phyloP scores from a whole-genome alignment of 2,888 invertebrate species.

The Synanthedon formicaeformis region DNA sequence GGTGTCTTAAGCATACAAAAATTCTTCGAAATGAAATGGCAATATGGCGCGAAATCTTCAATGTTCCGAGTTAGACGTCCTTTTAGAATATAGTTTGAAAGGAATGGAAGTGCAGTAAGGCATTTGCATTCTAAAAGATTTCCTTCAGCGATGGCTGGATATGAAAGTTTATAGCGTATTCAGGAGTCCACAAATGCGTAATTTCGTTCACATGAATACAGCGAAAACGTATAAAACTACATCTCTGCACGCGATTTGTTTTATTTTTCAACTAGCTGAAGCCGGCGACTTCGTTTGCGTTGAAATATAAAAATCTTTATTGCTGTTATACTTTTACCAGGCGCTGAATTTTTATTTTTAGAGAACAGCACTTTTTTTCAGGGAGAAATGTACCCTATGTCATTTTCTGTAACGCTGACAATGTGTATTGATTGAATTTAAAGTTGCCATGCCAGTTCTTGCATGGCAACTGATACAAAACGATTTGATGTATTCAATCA shows the following conservation, averaged over 20 bases:
- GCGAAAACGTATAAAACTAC: constrained; percentile 1
- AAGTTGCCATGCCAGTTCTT: no score
- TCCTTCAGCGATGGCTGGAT: constrained; percentile 27
- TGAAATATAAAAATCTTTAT: no score
- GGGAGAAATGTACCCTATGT: no score
- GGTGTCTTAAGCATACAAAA: constrained; percentile 15
- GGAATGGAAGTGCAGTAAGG: constrained; percentile 46
- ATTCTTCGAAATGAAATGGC: constrained; percentile 35
- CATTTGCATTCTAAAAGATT: constrained; percentile 59
- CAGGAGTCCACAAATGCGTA: constrained; percentile 12
- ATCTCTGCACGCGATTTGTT: background rate
- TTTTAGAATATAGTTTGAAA: constrained; percentile 52
- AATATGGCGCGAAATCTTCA: constrained; percentile 35
- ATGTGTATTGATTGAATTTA: no score
- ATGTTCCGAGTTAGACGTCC: constrained; percentile 38
- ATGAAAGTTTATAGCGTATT: constrained; percentile 40
- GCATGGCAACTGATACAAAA: no score
- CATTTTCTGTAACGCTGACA: no score
- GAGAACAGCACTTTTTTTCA: no score
- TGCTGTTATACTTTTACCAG: no score
- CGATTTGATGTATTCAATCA: no score
- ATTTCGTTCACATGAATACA: background rate
- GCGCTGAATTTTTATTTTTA: no score
- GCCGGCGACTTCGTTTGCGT: no score
- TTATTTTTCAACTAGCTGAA: no score